phyloP scores from a whole-genome alignment of 2,888 invertebrate genomes.

The Bruchidius siliquastri region DNA sequence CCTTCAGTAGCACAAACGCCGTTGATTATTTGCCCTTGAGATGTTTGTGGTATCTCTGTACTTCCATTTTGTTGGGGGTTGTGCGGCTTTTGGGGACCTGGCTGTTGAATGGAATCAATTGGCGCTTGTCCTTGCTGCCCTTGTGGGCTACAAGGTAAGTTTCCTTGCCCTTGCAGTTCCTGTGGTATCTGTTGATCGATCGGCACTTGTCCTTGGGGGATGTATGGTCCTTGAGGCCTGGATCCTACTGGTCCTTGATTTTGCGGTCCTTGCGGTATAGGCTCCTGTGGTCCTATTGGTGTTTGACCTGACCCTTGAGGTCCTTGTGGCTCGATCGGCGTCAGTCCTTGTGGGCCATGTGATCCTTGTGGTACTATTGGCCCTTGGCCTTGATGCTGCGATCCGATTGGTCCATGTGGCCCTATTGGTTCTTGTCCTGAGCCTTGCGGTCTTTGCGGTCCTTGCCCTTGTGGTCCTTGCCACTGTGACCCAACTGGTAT shows the following conservation, averaged over 20 bases:
- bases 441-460: not conserved
- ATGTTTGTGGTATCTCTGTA: not conserved
- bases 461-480: not conserved
- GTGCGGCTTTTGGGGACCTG: not conserved
- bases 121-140: not conserved
- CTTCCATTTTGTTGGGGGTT: not conserved
- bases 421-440: not conserved
- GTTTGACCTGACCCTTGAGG: too few species aligned
- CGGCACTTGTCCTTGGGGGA: too few species aligned
- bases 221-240: too few species aligned
- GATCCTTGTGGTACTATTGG: not conserved
- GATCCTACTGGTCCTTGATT: too few species aligned
- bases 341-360: not conserved
- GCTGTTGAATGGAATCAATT: not conserved
- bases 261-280: too few species aligned
- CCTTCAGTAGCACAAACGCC: constrained; percentile 58
- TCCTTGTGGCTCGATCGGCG: not conserved
- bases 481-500: too few species aligned
- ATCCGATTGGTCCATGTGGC: not conserved
- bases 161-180: not conserved
- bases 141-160: too few species aligned
- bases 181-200: not conserved
- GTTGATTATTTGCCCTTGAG: constrained; percentile 12
- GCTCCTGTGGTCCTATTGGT: too few species aligned
- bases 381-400: constrained; percentile 1